Percentiles rank a stretch among this genome's conserved stretches.
phyloP scores from a whole-genome alignment of 1,140 invertebrate genomes.

The Oryzaephilus surinamensis region DNA sequence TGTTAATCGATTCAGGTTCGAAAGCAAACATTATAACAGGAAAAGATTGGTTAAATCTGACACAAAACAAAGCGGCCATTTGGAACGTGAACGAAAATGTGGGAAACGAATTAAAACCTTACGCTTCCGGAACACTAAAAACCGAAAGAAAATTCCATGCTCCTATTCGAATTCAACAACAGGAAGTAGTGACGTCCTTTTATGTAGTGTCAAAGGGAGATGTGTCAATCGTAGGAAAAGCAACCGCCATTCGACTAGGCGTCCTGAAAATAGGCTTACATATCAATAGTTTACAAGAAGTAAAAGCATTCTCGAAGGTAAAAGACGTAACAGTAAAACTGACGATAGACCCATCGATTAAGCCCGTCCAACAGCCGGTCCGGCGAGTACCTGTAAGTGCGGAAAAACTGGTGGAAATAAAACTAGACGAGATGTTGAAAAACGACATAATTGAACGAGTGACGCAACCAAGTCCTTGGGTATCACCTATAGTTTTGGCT shows the following conservation, averaged over 20 bases:
- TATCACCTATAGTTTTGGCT: conserved; percentile 24
- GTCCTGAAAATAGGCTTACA: conserved; percentile 10
- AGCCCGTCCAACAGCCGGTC: conserved; percentile 21
- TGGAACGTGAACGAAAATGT: too few species aligned
- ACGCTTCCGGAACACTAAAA: too few species aligned
- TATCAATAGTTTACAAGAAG: background rate
- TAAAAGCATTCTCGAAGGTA: conserved; percentile 18
- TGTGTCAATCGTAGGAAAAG: conserved; percentile 12
- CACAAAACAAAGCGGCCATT: too few species aligned
- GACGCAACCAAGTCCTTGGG: conserved; percentile 18
- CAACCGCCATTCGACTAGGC: conserved; percentile 6
- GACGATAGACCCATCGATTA: conserved; percentile 16
- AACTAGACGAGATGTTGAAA: conserved; percentile 16
- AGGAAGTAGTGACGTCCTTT: too few species aligned
- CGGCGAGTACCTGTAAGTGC: conserved; percentile 18
- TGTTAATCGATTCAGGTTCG: too few species aligned
- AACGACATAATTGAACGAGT: conserved; percentile 23
- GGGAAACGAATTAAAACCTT: too few species aligned
- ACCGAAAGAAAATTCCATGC: too few species aligned
- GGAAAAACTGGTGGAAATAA: conserved; percentile 15
- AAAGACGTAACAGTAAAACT: conserved; percentile 22
- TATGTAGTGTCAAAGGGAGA: conserved; percentile 10
- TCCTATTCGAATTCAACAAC: too few species aligned
- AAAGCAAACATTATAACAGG: too few species aligned
- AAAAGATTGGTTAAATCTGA: too few species aligned